Base-by-base conservation (phyloP, 2,888 invertebrate genomes). In the Melanchra persicariae region DNA sequence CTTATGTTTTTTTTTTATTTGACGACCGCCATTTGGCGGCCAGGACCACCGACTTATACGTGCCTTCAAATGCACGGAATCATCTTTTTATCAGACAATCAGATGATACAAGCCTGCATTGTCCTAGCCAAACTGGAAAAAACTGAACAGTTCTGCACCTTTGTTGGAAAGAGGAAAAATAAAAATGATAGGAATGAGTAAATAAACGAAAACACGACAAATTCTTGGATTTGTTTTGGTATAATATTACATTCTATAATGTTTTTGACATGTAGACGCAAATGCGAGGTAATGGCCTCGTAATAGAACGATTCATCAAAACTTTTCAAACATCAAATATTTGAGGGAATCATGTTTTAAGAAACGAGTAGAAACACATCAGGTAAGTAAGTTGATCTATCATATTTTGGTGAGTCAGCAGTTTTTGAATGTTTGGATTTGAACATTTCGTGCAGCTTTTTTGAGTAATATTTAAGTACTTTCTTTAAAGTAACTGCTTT, bases 281-380 rank as follows among this genome's bases (percentile, higher is more conserved):
- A 80, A 81, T 70, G 30, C 64, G 26, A 34, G 34, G 65, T 61
- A 79, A 80, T 79, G 43, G 57, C 26, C 15, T 62, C 72, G 62
- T 81, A 80, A 85, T 79, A 81, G 64, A 77, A 58, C 83, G 70
- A 87, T 88, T 83, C 83, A 86, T 88, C 87, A 87, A 79, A 87
- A 79, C 74, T 81, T n/a, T 82, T 78, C 3, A 40, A 74, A 70
- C 71, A 64, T 68, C 77, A 73, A 73, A 85, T 75, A 63, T 85
- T 82, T 73, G 63, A 68, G 40, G 64, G 26, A 65, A 58, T 70
- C 58, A 45, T 67, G 58, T 70, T 73, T 69, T 62, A 26, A 71
- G 45, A 70, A 45, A 51, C 22, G 64, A 61, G 66, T 69, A 67
- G 49, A 70, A 77, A 63, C 58, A 49, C 70, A 68, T 76, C 78